Conservation (phyloP, 2,888 invertebrate species). For the Eupithecia tripunctaria region DNA sequence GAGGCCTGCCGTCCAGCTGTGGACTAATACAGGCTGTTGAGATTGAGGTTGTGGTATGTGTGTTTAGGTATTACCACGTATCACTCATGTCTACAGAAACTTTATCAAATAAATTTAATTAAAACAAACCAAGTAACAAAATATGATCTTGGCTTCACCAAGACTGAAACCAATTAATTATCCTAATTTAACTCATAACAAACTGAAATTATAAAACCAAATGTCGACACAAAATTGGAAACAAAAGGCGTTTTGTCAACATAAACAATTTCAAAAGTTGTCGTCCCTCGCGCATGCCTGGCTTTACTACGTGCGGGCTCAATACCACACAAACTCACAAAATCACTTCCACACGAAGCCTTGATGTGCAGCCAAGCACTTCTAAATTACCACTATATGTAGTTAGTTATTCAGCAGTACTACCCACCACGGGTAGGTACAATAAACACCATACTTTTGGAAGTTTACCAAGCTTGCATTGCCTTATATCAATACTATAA, state of each 20-base stretch:
- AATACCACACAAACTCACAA: too few species aligned
- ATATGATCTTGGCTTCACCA: background rate
- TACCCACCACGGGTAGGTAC: background rate
- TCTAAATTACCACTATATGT: too few species aligned
- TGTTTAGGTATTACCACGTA: background rate
- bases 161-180: background rate
- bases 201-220: background rate
- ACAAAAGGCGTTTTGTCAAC: background rate
- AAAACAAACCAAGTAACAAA: background rate
- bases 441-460: background rate
- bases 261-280: background rate
- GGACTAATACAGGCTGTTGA: too few species aligned
- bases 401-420: too few species aligned
- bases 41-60: too few species aligned
- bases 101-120: background rate
- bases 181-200: background rate
- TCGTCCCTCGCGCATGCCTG: background rate
- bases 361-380: slow-evolving; percentile 2
- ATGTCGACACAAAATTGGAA: background rate
- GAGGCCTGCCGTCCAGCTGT: too few species aligned
- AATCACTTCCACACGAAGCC: background rate
- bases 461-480: background rate
- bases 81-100: background rate
- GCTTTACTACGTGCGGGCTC: background rate
- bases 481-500: background rate